Conservation (phyloP, 2,797 vertebrate species). For the Mormyrops attenuatus region DNA sequence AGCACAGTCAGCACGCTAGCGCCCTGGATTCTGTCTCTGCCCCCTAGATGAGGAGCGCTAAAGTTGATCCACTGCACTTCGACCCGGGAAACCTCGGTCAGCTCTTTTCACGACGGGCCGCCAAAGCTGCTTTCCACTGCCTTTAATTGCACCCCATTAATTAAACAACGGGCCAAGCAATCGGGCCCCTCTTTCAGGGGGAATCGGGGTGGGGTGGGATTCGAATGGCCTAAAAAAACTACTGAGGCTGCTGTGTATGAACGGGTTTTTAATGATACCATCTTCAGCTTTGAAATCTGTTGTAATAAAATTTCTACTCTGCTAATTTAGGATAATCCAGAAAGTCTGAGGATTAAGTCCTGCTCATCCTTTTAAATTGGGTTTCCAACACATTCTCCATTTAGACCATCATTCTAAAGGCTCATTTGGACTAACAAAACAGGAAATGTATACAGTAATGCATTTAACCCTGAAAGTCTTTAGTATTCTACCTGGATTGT, state of each 20-base stretch:
- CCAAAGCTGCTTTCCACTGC: not conserved
- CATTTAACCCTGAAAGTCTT: slow-evolving; percentile 11
- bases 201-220: not conserved
- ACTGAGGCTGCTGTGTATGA: not conserved
- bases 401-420: not conserved
- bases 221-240: not conserved
- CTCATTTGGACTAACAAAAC: not conserved
- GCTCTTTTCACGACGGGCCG: not conserved
- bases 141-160: not conserved
- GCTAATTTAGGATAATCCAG: slow-evolving; percentile 7
- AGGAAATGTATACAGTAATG: not conserved
- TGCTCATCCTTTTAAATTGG: slow-evolving; percentile 1
- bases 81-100: not conserved
- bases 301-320: slow-evolving; percentile 11
- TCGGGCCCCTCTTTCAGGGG: not conserved
- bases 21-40: not conserved
- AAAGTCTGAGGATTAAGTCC: slow-evolving; percentile 11
- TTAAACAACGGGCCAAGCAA: not conserved
- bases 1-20: not conserved
- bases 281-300: slow-evolving; percentile 14
- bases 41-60: not conserved
- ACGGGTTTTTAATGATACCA: slow-evolving; percentile 10
- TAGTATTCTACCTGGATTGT: not conserved
- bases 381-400: not conserved
- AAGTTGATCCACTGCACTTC: not conserved